Base-by-base conservation (phyloP, 2,888 invertebrate species). In the Theretra japonica region DNA sequence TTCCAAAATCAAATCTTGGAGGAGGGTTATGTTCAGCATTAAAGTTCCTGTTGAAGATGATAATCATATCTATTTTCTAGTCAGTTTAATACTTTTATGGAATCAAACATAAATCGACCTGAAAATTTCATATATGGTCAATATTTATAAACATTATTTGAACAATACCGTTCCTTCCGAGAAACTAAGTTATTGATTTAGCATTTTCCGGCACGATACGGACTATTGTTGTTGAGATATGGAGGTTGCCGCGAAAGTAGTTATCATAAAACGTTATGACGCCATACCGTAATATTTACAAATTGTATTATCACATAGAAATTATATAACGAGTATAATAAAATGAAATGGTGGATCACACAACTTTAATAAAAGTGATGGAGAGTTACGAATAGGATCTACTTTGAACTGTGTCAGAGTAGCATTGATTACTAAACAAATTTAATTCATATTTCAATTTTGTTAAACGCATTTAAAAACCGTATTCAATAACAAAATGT, bases 211-310 rank as follows among this genome's bases (percentile, higher is more conserved):
- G 75, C 65, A 65, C 65, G 75, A 74, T 75, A 73, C 74, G 69
- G 75, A 77, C 77, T 80, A 81, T 82, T 82, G 79, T 80, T 82
- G 79, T 80, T 75, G 82, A 78, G 78, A 75, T 68, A 73, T 74
- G 72, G 74, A 78, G 83, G 85, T 78, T 76, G 79, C 81, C 79
- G 81, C 75, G 80, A 84, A 82, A 77, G 80, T 81, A 82, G 81
- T 87, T 83, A 86, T 73, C 87, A 78, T 87, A 87, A 87, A 87
- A 87, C 85, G 80, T 87, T 84, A 87, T 83, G 84, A 75, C 72
- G 70, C 75, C 71, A 77, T 76, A 78, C 81, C 80, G 81, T 80
- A 80, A 80, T 82, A 80, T 77, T 78, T 74, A 81, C 82, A 83
- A 84, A 82, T 82, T 81, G 82, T 83, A 85, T 80, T 77, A 75